These are phyloP conservation scores for Acestrorhynchus altus DNA, from an alignment of 2,797 vertebrate species.

Conservation along the genomic window DNA sequence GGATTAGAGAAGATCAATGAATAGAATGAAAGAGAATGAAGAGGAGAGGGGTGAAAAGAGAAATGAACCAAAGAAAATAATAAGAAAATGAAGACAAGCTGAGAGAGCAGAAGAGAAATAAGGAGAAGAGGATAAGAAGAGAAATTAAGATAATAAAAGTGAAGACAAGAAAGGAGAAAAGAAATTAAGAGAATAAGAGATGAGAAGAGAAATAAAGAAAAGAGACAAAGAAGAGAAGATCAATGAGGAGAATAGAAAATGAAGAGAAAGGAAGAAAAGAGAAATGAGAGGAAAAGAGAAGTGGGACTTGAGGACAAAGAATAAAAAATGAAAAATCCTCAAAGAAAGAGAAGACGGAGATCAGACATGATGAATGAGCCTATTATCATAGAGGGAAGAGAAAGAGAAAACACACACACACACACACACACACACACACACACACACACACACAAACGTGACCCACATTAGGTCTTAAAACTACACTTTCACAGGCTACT, in stretches of 20 bases:
- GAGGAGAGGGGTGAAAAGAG: too few species aligned
- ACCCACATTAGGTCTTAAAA: conserved; percentile 39
- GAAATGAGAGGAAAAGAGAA: not conserved
- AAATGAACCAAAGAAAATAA: not conserved
- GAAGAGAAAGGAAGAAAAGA: conserved; percentile 31
- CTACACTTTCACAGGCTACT: too few species aligned
- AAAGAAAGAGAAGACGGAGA: not conserved
- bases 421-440: conserved; percentile 59
- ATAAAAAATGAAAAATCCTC: not conserved
- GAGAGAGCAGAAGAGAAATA: not conserved
- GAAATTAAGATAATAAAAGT: conserved; percentile 35
- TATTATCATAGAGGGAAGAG: conserved; percentile 8
- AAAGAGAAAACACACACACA: conserved; percentile 49
- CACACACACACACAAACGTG: conserved; percentile 57
- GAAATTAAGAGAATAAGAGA: not conserved
- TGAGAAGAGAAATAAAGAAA: not conserved
- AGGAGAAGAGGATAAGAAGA: not conserved
- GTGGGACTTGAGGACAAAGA: not conserved
- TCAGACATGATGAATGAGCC: conserved; percentile 31
- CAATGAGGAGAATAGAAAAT: conserved; percentile 47
- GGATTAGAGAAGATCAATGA: too few species aligned
- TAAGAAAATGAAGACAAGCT: not conserved
- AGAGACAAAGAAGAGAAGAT: not conserved
- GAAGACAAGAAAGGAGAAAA: conserved; percentile 38
- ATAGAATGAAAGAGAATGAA: too few species aligned